Base-by-base conservation (phyloP, 1,140 invertebrate species). In the Leptopilina clavipes region DNA sequence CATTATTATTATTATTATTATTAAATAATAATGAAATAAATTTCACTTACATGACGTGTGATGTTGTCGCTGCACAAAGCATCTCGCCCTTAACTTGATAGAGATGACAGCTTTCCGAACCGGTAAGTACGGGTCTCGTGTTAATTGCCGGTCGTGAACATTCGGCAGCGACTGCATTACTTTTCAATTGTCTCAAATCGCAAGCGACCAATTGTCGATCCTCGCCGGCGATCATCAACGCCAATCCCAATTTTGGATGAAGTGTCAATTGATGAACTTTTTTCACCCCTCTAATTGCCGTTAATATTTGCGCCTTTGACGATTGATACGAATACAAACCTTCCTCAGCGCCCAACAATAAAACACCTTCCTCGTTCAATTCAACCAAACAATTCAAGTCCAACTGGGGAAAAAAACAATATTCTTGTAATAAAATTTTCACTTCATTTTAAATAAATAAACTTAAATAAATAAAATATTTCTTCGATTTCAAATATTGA, bases 221-320 rank as follows among this genome's bases (percentile, higher is more conserved):
- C 75, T 92, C 91, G 1, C 93, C 93, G 37, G 92, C 93, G 78
- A 94, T 94, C 89, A 95, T 92, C 31, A 95, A 85, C n/a, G 93
- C 93, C 22, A 93, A 85, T 54, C 92, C 92, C 14, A 95, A 82
- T 1, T 91, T 89, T 11, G 89, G 83, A 48, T 94, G 90, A 12
- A 93, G 83, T 1, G 92, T 90, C 44, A 96, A 91, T 79, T 94
- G 93, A 75, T 94, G 93, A 2, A 96, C 92, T 56, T 91, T 90
- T 70, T 91, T 91, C 18, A 94, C 91, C 1, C 94, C 94, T 1
- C 92, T 90, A 74, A 96, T 94, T 0, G 77, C 82, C 17, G 89
- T 91, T 6, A 89, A 82, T 12, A 81, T 81, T 11, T 84, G 84
- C 6, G 87, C 89, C 22, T 87, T 85, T 0, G 78, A 75, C 31